These are phyloP conservation scores for Ornithorhynchus anatinus DNA, from an alignment of 2,113 vertebrate genomes.

Conservation along the genomic window DNA sequence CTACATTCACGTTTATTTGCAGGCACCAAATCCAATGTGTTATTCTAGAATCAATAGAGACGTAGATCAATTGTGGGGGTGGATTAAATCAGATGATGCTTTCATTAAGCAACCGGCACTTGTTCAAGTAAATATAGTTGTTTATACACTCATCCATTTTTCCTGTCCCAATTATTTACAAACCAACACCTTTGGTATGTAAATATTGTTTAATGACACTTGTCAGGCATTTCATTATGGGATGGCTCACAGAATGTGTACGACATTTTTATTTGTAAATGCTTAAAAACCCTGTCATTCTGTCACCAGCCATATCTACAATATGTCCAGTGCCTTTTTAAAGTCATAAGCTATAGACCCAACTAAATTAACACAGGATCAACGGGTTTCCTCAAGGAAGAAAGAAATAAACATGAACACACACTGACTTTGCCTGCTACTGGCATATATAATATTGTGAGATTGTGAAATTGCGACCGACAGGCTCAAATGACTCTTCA, in stretches of 20 bases:
- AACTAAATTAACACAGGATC: conserved; percentile 32
- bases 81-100: conserved; percentile 3
- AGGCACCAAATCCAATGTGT: background rate
- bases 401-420: conserved; percentile 22
- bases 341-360: conserved; percentile 23
- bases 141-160: conserved; percentile 19
- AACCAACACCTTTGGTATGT: conserved; percentile 25
- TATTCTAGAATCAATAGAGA: conserved; percentile 10
- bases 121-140: conserved; percentile 35
- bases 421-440: conserved; percentile 2
- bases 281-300: conserved; percentile 35
- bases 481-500: too few relatives aligned
- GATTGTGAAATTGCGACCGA: background rate
- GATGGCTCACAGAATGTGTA: conserved; percentile 21
- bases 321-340: conserved; percentile 14
- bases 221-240: conserved; percentile 34
- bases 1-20: background rate
- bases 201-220: conserved; percentile 47
- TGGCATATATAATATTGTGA: background rate
- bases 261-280: conserved; percentile 35
- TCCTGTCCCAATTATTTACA: conserved; percentile 25
- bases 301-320: conserved; percentile 21
- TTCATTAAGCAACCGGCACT: background rate
- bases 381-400: conserved; percentile 24
- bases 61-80: background rate